Evolutionary conservation across 1,140 invertebrate genomes (phyloP).

Genomic region (Drosophila orena): DNA sequence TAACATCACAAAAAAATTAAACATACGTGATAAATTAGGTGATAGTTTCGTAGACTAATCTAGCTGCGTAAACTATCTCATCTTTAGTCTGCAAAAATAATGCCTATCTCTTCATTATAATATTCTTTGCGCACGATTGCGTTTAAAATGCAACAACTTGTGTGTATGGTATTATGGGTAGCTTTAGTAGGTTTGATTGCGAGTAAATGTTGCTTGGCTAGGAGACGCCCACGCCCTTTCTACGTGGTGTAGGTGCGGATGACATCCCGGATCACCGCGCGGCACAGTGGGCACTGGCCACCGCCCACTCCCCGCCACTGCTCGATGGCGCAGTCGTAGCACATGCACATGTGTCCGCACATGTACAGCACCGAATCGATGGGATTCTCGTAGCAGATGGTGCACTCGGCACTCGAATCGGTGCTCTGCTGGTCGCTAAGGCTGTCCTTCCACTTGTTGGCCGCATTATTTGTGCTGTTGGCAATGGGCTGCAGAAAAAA

Average conservation of each 20-base stretch:
- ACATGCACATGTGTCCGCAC: conserved; percentile 99
- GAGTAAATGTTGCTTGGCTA: conserved; percentile 48
- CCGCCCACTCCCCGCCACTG: conserved; percentile 95
- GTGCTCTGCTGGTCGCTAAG: conserved; percentile 84
- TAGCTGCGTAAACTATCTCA: conserved; percentile 19
- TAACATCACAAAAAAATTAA: conserved; percentile 83
- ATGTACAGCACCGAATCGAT: conserved; percentile 97
- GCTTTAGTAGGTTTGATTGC: conserved; percentile 59
- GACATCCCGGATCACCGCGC: conserved; percentile 96
- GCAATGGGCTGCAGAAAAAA: conserved; percentile 51
- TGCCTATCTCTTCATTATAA: conserved; percentile 35
- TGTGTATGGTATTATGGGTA: conserved; percentile 16
- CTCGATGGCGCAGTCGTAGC: conserved; percentile 96
- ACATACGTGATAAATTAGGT: conserved; percentile 55
- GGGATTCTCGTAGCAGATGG: conserved; percentile 96
- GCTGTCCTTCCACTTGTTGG: conserved; percentile 73
- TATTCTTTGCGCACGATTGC: conserved; percentile 37
- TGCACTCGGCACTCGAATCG: conserved; percentile 91
- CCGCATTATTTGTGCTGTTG: conserved; percentile 63
- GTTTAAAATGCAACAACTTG: conserved; percentile 42
- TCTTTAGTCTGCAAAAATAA: conserved; percentile 57
- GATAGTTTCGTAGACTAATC: conserved; percentile 26
- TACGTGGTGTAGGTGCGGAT: conserved; percentile 97
- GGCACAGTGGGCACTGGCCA: conserved; percentile 96
- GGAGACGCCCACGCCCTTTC: conserved; percentile 62